Evolutionary conservation across 2,888 invertebrate genomes (phyloP).

Genomic region (Tyria jacobaeae): DNA sequence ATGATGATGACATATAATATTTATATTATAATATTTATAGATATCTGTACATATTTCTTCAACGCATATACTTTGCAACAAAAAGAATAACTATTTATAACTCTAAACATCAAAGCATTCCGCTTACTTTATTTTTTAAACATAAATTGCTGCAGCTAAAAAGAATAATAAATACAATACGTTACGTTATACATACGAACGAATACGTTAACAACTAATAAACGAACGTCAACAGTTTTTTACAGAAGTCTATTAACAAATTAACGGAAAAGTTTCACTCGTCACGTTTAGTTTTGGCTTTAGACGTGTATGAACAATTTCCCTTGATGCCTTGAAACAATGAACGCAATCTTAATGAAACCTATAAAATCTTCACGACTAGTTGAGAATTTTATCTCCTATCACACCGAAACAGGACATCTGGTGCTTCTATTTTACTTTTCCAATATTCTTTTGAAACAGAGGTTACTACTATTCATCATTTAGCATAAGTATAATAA

Average conservation of each 20-base stretch:
- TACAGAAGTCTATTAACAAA: neutral
- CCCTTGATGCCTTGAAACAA: slow-evolving; percentile 3
- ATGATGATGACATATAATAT: no score
- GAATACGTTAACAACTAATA: neutral
- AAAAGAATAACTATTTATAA: neutral
- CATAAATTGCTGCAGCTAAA: neutral
- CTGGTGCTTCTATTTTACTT: slow-evolving; percentile 12
- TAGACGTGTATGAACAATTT: neutral
- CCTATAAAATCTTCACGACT: slow-evolving; percentile 32
- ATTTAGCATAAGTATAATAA: no score
- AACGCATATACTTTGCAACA: slow-evolving; percentile 28
- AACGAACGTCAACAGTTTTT: neutral
- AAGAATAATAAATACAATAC: neutral
- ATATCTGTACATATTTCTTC: slow-evolving; percentile 39
- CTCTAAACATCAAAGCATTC: neutral
- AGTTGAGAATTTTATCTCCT: slow-evolving; percentile 31
- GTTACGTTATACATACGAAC: neutral
- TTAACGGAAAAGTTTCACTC: slow-evolving; percentile 6
- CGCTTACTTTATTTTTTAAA: neutral
- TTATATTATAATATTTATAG: slow-evolving; percentile 20
- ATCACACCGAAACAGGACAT: slow-evolving; percentile 18
- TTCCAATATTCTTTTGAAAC: slow-evolving; percentile 6
- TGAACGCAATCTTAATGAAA: slow-evolving; percentile 16
- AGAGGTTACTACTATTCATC: neutral
- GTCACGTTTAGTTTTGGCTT: slow-evolving; percentile 6